Evolutionary conservation across 2,797 vertebrate genomes (phyloP).

Genomic region (Pseudochaenichthys georgianus): DNA sequence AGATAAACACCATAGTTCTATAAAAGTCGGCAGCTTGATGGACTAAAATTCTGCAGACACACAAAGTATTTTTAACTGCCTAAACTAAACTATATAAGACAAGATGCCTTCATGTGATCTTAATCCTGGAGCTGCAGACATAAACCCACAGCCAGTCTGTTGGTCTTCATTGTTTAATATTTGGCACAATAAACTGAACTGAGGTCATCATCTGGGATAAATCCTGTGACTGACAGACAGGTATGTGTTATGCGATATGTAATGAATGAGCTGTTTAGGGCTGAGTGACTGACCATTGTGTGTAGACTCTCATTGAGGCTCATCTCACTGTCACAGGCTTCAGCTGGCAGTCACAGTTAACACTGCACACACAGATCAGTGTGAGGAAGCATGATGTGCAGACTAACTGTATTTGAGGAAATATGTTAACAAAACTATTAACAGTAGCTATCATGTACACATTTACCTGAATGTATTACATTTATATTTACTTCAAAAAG

Average conservation of each 20-base stretch:
- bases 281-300: constrained; percentile 40
- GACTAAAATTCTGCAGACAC: neutral
- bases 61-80: neutral
- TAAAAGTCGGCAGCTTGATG: no score
- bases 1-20: no score
- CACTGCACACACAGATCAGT: neutral
- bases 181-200: constrained; percentile 29
- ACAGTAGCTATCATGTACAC: no score
- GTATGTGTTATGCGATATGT: constrained; percentile 20
- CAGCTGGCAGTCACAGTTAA: constrained; percentile 26
- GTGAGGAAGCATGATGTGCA: neutral
- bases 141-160: constrained; percentile 2
- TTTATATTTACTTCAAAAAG: no score
- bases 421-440: neutral
- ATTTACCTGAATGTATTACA: no score
- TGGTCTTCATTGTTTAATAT: constrained; percentile 34
- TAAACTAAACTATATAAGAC: constrained; percentile 24
- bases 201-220: constrained; percentile 34
- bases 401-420: neutral
- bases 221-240: constrained; percentile 31
- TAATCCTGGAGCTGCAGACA: constrained; percentile 42
- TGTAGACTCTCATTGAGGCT: constrained; percentile 22
- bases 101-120: constrained; percentile 46
- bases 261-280: constrained; percentile 39
- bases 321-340: constrained; percentile 17